Base-by-base conservation (phyloP, 2,113 vertebrate genomes). In the Sceloporus tristichus region DNA sequence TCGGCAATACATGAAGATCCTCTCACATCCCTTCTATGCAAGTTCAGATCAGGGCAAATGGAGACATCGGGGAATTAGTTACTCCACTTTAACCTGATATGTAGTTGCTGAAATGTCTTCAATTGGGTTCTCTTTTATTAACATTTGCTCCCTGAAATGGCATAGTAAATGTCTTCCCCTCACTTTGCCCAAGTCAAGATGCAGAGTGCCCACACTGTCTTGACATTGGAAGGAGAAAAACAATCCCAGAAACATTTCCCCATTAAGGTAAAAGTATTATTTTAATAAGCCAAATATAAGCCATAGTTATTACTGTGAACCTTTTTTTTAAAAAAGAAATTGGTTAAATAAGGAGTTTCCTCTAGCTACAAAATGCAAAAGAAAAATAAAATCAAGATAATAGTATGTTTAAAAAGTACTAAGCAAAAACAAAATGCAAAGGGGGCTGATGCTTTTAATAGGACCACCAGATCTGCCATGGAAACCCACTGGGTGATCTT, bases 271-370 rank as follows among this genome's bases (percentile, higher is more conserved):
- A 42, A 70, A 38, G 34, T 34, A 34, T 34, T 38, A 11, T 25
- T 48, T 5, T 62, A 56, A 27, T 21, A 62, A 82, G 77, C 13
- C n/a, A 62, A 65, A 34, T 85, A 40, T 18, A 14, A 34, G 34
- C 34, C 1, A 56, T 0, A 53, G 73, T 79, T 19, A 82, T 8
- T 85, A 87, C 84, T 89, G 4, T 38, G 38, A 34, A 34, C 10
- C 2, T 38, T 5, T 38, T 88, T 90, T 92, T 92, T 81, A 87
- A 86, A 91, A 86, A 75, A 11, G 79, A 84, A 40, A 14, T 91
- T 56, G 91, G 93, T 89, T 77, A 92, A 88, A 66, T 16, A 85
- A 71, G 3, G 34, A 90, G 66, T 89, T 76, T 27, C 88, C 78
- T 0, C 56, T 90, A 38, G 34, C 1, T 79, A 10, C 54, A 2